These are phyloP conservation scores for Empidonax alnorum DNA, from an alignment of 2,113 vertebrate genomes.

Conservation along the genomic window DNA sequence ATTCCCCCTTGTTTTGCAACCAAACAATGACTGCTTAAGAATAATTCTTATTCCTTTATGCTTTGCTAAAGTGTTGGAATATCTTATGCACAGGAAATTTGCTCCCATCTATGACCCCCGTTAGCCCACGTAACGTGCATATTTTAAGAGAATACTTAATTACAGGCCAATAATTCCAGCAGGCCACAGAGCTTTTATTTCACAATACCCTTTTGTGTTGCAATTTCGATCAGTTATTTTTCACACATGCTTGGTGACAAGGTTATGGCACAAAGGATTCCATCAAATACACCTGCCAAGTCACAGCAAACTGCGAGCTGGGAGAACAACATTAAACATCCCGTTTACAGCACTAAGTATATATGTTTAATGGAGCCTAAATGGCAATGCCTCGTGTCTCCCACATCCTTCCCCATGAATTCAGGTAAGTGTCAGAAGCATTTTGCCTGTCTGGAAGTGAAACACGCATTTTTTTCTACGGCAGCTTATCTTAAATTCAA, in stretches of 20 bases:
- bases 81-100: not conserved
- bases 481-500: constrained; percentile 48
- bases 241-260: not conserved
- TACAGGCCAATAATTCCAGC: not conserved
- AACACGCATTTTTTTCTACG: not conserved
- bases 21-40: not conserved
- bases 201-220: not conserved
- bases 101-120: not conserved
- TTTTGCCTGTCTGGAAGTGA: not conserved
- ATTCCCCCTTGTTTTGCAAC: not conserved
- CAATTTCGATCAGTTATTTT: not conserved
- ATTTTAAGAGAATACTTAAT: constrained; percentile 4
- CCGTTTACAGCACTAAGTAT: not conserved
- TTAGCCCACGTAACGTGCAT: not conserved
- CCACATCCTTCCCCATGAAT: not conserved
- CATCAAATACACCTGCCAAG: not conserved
- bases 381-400: not conserved
- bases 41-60: not conserved
- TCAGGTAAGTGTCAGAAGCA: not conserved
- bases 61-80: not conserved
- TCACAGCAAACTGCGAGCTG: not conserved
- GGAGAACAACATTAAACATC: not conserved
- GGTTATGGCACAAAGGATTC: not conserved
- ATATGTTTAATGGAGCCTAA: not conserved
- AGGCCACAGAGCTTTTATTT: not conserved